Percentiles rank a stretch among this genome's conserved stretches.
Conservation (phyloP, 2,888 invertebrate species). For the Phengaris arion region DNA sequence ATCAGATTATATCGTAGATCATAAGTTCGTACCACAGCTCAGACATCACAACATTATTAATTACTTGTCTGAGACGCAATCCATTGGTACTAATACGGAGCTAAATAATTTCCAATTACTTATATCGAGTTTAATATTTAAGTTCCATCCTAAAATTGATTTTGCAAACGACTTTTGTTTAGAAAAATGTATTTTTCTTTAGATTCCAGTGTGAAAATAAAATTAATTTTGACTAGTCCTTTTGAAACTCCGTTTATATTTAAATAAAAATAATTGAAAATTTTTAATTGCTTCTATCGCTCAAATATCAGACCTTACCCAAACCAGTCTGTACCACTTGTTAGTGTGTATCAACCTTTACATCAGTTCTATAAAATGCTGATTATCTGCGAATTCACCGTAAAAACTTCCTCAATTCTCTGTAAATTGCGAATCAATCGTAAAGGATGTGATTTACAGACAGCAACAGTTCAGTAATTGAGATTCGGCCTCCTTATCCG, state of each 20-base stretch:
- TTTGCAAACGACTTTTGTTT: background rate
- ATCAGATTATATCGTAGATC: too few relatives aligned
- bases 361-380: background rate
- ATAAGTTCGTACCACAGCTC: background rate
- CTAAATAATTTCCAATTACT: background rate
- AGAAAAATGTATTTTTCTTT: background rate
- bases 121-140: background rate
- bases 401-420: background rate
- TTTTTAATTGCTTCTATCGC: too few relatives aligned
- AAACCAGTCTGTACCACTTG: too few relatives aligned
- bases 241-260: background rate
- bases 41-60: background rate
- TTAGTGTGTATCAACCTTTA: background rate
- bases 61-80: constrained; percentile 3
- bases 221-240: background rate
- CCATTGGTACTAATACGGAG: background rate
- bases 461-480: constrained; percentile 1
- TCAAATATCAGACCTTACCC: too few relatives aligned
- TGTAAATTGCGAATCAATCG: background rate
- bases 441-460: constrained; percentile 7
- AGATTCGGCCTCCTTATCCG: background rate
- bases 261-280: background rate
- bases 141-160: background rate
- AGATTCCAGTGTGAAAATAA: background rate
- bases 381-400: background rate